A percentile compares a stretch with the other conserved stretches of the same genome.
phyloP scores from a whole-genome alignment of 2,797 vertebrate genomes.

The Nannoperca australis region DNA sequence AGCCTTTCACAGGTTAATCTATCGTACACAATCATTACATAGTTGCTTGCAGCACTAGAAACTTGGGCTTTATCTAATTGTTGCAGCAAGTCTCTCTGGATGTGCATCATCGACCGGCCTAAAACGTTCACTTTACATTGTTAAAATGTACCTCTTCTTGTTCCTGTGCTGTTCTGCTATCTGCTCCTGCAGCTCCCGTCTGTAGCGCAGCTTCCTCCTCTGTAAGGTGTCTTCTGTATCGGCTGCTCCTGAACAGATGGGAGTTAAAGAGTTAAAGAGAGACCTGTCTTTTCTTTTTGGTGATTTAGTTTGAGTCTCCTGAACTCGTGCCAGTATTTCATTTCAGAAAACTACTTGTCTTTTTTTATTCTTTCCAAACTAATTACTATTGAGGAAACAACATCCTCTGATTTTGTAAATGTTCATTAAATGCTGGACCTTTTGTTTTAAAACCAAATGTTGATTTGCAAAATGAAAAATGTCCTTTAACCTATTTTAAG shows the following conservation, averaged over 20 bases:
- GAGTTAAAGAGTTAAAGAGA: neutral
- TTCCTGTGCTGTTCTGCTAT: constrained; percentile 92
- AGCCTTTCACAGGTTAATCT: neutral
- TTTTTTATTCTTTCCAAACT: neutral
- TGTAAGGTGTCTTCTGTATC: constrained; percentile 79
- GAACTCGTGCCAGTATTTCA: neutral
- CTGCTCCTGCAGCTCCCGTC: constrained; percentile 91
- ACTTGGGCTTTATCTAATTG: neutral
- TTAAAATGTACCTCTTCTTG: constrained; percentile 86
- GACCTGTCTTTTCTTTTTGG: neutral
- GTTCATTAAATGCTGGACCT: neutral
- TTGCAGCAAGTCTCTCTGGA: neutral
- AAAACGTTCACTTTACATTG: neutral
- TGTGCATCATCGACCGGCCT: no score
- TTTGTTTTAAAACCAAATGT: neutral
- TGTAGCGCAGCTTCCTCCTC: constrained; percentile 91
- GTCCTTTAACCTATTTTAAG: constrained; percentile 78
- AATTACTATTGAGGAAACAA: neutral
- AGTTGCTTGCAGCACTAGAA: neutral
- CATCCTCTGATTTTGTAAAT: neutral
- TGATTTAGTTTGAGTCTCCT: neutral
- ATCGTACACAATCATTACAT: neutral
- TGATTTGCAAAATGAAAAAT: constrained; percentile 15
- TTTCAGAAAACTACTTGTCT: neutral
- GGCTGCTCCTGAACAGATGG: constrained; percentile 76